These are phyloP conservation scores for Eupithecia subfuscata DNA, from an alignment of 2,888 invertebrate species.

Conservation along the genomic window DNA sequence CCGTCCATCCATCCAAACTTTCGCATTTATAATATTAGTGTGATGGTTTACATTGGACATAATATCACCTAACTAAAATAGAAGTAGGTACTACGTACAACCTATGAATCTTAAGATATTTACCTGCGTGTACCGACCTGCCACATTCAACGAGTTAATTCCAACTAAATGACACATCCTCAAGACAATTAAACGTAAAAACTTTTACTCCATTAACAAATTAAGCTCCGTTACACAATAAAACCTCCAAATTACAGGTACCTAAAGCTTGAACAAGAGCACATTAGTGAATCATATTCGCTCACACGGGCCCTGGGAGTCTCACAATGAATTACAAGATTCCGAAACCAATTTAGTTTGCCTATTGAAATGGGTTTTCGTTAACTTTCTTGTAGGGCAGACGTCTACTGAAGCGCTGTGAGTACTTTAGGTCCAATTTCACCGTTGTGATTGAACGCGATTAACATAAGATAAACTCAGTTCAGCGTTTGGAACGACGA, in stretches of 20 bases:
- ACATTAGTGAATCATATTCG: slow-evolving; percentile 78
- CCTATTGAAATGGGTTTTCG: slow-evolving; percentile 82
- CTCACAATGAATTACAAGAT: slow-evolving; percentile 76
- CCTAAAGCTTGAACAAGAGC: slow-evolving; percentile 59
- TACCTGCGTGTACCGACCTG: too few relatives aligned
- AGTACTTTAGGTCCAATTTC: neutral
- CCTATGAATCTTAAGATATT: too few relatives aligned
- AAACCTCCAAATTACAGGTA: slow-evolving; percentile 66
- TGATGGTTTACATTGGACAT: too few relatives aligned
- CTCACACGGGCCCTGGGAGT: slow-evolving; percentile 69
- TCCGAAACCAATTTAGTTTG: slow-evolving; percentile 76
- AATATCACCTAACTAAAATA: too few relatives aligned
- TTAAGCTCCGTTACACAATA: slow-evolving; percentile 45
- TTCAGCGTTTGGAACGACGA: too few relatives aligned
- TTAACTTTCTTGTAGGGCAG: slow-evolving; percentile 64
- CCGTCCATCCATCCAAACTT: too few relatives aligned
- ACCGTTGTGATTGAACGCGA: too few relatives aligned
- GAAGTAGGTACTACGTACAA: too few relatives aligned
- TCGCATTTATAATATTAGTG: too few relatives aligned
- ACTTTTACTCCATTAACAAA: slow-evolving; percentile 7
- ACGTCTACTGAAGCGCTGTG: slow-evolving; percentile 16
- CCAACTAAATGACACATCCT: slow-evolving; percentile 4
- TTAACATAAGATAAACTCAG: too few relatives aligned
- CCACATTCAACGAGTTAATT: neutral
- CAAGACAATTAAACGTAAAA: neutral